Evolutionary conservation across 2,888 invertebrate species (phyloP).

Genomic region (Asteroscopus sphinx): DNA sequence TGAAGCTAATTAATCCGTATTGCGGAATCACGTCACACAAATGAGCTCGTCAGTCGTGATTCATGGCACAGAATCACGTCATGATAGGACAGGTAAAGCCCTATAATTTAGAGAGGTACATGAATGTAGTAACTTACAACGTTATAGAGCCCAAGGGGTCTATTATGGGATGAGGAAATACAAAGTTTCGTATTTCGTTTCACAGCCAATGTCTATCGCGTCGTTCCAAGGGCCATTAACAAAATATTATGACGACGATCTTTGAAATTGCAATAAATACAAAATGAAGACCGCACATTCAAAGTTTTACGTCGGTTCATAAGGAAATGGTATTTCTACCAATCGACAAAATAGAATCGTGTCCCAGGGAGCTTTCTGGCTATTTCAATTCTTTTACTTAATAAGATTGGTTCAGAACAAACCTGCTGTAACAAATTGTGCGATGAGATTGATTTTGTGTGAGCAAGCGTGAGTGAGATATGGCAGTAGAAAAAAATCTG

Average conservation of each 20-base stretch:
- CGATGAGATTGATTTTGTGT: slow-evolving; percentile 27
- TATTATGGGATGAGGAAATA: slow-evolving; percentile 45
- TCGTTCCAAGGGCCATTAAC: slow-evolving; percentile 44
- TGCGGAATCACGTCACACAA: slow-evolving; percentile 52
- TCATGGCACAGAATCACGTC: slow-evolving; percentile 58
- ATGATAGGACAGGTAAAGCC: slow-evolving; percentile 60
- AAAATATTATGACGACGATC: slow-evolving; percentile 48
- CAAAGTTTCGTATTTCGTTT: slow-evolving; percentile 44
- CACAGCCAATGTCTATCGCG: slow-evolving; percentile 38
- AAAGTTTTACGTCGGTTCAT: slow-evolving; percentile 15
- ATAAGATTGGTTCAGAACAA: slow-evolving; percentile 29
- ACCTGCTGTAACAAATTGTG: slow-evolving; percentile 24
- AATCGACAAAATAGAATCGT: slow-evolving; percentile 22
- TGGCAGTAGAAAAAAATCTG: too few relatives aligned
- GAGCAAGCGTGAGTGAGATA: too few relatives aligned
- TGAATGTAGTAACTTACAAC: slow-evolving; percentile 52
- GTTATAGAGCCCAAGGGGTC: slow-evolving; percentile 51
- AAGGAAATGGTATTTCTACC: slow-evolving; percentile 21
- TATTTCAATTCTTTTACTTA: slow-evolving; percentile 13
- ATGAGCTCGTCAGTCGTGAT: slow-evolving; percentile 57
- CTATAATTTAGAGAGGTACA: slow-evolving; percentile 61
- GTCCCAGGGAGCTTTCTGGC: slow-evolving; percentile 6
- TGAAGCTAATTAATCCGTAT: slow-evolving; percentile 59
- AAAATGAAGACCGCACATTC: slow-evolving; percentile 32
- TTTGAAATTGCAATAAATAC: slow-evolving; percentile 41